Base-by-base conservation (phyloP, 1,140 invertebrate species). In the Leptinotarsa defecta region DNA sequence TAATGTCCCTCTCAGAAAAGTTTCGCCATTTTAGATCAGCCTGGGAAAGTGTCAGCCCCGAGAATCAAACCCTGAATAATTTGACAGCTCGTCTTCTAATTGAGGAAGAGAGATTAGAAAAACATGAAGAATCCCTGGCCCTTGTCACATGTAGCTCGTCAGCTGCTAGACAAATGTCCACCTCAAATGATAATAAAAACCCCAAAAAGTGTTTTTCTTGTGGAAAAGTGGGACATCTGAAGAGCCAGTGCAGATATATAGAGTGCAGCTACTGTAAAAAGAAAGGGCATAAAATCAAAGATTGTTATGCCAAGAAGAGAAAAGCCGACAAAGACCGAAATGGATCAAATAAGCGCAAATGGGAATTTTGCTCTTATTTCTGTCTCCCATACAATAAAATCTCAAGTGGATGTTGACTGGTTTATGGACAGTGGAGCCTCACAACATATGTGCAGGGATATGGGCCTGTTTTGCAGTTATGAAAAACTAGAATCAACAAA, bases 71-170 rank as follows among this genome's bases (percentile, higher is more conserved):
- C 0, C 74, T 81, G 27, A 81, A 81, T 2, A 80, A 84, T 62
- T 64, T 85, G 52, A 79, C 75, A 1, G 78, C 84, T 0, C 74
- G 85, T 15, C 71, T 86, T 34, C 27, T 85, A 24, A 73, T 81
- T 17, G 83, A 85, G 74, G 83, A 85, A 77, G 79, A 84, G 52
- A 75, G 78, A 76, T 52, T 81, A 11, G 81, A 81, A 70, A 74
- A 74, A 64, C 79, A 79, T 48, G 68, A 49, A n/a, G 75, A 67
- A 24, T 34, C 24, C n/a, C n/a, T 15, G 1, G 67, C 68, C 5
- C 43, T 74, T 27, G 73, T 34, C 27, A 34, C 6, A 34, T 34
- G 27, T 34, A 34, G 27, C 27, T 34, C 27, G 27, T 19, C 34
- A 74, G 11, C 13, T 63, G 52, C 17, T 64, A 68, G 67, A 48